A percentile compares a stretch with the other conserved stretches of the same genome.
phyloP scores from a whole-genome alignment of 1,140 invertebrate genomes.

The Chironomus tepperi region DNA sequence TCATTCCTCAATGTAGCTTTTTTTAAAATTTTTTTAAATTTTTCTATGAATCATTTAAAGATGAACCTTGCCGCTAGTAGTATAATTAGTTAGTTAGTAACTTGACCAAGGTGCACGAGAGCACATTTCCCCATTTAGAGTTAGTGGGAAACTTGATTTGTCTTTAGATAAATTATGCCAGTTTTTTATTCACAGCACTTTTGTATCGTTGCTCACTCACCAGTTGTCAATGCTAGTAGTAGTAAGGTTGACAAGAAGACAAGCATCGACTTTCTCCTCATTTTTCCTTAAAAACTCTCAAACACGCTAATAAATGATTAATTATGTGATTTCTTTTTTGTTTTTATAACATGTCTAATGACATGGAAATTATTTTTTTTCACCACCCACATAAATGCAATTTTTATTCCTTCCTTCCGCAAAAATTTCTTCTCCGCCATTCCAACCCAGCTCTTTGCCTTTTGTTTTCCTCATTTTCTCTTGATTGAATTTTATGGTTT shows the following conservation, averaged over 20 bases:
- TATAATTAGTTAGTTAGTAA: too few relatives aligned
- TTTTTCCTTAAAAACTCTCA: not conserved
- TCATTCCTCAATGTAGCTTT: too few relatives aligned
- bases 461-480: not conserved
- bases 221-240: too few relatives aligned
- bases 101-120: too few relatives aligned
- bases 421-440: not conserved
- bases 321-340: not conserved
- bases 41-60: too few relatives aligned
- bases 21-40: too few relatives aligned
- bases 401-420: not conserved
- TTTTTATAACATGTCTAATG: not conserved
- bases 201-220: too few relatives aligned
- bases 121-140: too few relatives aligned
- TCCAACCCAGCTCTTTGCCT: not conserved
- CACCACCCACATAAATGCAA: not conserved
- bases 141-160: too few relatives aligned
- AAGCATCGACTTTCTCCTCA: not conserved
- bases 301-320: not conserved
- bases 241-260: not conserved
- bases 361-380: not conserved
- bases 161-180: too few relatives aligned
- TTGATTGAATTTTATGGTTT: slow-evolving; percentile 9
- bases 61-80: too few relatives aligned
- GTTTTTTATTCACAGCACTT: too few relatives aligned